Conservation (phyloP, 2,888 invertebrate genomes). For the Baccha elongata region DNA sequence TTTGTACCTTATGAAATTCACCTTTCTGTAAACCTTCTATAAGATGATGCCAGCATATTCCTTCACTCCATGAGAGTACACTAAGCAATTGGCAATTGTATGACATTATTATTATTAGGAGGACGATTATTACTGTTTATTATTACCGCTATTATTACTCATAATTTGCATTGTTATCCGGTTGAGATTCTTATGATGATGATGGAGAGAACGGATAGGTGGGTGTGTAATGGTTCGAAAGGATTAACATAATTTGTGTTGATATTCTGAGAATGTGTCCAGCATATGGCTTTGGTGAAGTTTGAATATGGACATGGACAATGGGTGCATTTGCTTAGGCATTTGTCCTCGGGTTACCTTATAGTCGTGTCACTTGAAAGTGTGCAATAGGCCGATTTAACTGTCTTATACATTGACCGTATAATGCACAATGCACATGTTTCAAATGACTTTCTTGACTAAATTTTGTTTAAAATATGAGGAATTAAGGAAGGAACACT, state of each 20-base stretch:
- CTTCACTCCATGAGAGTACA: slow-evolving; percentile 4
- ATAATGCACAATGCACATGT: not conserved
- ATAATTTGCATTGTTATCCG: slow-evolving; percentile 74
- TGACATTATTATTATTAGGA: slow-evolving; percentile 70
- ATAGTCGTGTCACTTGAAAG: slow-evolving; percentile 1
- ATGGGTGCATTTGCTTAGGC: slow-evolving; percentile 10
- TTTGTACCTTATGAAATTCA: slow-evolving; percentile 26
- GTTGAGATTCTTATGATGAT: slow-evolving; percentile 53
- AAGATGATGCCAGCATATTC: slow-evolving; percentile 6
- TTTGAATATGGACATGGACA: slow-evolving; percentile 1
- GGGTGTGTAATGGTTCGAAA: slow-evolving; percentile 27
- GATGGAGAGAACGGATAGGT: slow-evolving; percentile 43
- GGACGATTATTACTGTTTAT: slow-evolving; percentile 72
- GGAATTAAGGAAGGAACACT: too few relatives aligned
- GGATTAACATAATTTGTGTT: slow-evolving; percentile 73
- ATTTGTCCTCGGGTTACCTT: not conserved
- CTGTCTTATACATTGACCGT: too few relatives aligned
- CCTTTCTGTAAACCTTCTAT: not conserved
- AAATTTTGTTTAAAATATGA: too few relatives aligned
- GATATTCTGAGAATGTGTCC: slow-evolving; percentile 61
- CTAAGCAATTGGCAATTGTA: slow-evolving; percentile 70
- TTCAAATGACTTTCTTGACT: too few relatives aligned
- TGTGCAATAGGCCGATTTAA: not conserved
- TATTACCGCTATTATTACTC: slow-evolving; percentile 74
- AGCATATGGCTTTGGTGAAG: slow-evolving; percentile 11